phyloP scores from a whole-genome alignment of 2,888 invertebrate genomes.

The Holacanthella duospinosa region DNA sequence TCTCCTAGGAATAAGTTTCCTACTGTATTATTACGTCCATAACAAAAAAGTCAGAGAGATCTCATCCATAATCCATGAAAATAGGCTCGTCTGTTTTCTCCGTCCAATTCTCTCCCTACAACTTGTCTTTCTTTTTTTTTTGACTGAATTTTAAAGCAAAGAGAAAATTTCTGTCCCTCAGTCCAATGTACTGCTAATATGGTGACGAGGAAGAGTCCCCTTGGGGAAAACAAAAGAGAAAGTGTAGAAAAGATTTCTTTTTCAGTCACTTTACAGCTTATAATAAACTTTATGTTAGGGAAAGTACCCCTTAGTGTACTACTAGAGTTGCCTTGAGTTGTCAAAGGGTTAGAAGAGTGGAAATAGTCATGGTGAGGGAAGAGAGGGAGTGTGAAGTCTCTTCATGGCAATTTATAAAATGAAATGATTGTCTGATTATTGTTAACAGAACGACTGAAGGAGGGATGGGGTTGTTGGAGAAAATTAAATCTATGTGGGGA shows the following conservation, averaged over 20 bases:
- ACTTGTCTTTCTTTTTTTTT: no score
- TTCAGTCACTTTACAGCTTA: neutral
- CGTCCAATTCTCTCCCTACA: no score
- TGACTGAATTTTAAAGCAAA: neutral
- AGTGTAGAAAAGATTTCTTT: neutral
- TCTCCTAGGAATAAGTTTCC: neutral
- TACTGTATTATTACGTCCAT: neutral
- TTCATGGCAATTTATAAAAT: slow-evolving; percentile 2
- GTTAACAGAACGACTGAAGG: no score
- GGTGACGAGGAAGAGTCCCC: neutral
- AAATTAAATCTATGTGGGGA: neutral
- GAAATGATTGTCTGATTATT: slow-evolving; percentile 5
- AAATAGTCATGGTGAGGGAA: neutral
- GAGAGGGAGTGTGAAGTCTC: neutral
- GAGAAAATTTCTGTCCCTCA: neutral
- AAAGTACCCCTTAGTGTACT: no score
- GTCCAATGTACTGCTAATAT: neutral
- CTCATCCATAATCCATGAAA: slow-evolving; percentile 6
- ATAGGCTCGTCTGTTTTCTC: no score
- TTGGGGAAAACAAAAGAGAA: slow-evolving; percentile 2
- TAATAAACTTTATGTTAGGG: neutral
- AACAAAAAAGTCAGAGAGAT: neutral
- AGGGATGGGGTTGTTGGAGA: neutral
- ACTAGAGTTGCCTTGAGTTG: no score
- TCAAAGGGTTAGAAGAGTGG: neutral